Evolutionary conservation across 2,797 vertebrate species (phyloP).

Genomic region (Parauchenoglanis ngamensis): DNA sequence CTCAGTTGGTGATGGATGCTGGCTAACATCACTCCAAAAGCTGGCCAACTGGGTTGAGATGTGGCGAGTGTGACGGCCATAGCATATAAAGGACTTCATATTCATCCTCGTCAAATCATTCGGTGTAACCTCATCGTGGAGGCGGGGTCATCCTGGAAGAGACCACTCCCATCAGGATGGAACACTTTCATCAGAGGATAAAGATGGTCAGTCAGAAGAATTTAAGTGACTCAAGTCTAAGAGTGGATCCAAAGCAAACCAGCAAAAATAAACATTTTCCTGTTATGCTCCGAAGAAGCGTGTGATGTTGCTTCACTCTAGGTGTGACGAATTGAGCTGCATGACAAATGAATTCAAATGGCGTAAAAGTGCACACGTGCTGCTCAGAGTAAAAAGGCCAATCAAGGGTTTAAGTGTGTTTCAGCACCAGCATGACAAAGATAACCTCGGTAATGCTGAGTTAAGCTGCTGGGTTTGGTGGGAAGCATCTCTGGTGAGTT

Average conservation of each 20-base stretch:
- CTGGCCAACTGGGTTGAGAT: neutral
- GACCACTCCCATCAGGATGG: neutral
- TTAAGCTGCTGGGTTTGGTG: constrained; percentile 45
- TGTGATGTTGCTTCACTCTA: neutral
- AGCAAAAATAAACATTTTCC: neutral
- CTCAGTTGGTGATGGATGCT: neutral
- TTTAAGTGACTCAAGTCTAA: neutral
- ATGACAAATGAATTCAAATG: neutral
- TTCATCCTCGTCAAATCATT: neutral
- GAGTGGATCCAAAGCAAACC: neutral
- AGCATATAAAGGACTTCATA: neutral
- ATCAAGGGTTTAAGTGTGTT: constrained; percentile 30
- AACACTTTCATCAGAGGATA: neutral
- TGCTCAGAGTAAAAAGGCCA: neutral
- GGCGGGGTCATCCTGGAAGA: neutral
- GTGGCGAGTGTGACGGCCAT: neutral
- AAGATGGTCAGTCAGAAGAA: neutral
- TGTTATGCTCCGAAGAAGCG: neutral
- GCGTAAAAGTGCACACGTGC: neutral
- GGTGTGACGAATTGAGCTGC: neutral
- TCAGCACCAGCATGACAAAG: constrained; percentile 37
- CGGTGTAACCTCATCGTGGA: neutral
- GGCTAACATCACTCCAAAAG: neutral
- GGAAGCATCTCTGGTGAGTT: constrained; percentile 35
- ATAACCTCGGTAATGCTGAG: constrained; percentile 28